Conservation (phyloP, 2,888 invertebrate genomes). For the Cotesia congregata region DNA sequence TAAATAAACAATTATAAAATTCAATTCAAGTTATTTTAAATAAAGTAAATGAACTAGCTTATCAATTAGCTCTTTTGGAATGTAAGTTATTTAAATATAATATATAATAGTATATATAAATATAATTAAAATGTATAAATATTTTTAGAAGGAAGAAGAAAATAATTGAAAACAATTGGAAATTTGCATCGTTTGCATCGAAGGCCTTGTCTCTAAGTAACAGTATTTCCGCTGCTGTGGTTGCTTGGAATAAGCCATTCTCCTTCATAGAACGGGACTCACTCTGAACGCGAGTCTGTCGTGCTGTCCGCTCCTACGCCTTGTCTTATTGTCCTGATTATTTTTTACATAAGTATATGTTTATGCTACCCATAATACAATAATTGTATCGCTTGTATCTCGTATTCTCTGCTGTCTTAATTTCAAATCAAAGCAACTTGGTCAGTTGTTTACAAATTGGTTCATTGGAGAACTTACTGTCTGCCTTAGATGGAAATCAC, state of each 20-base stretch:
- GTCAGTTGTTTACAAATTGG: background rate
- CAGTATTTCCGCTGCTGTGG: constrained; percentile 56
- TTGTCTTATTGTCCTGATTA: constrained; percentile 14
- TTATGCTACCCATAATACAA: constrained; percentile 2
- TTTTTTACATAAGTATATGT: background rate
- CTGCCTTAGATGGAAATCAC: constrained; percentile 7
- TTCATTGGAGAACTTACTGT: background rate
- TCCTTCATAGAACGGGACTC: constrained; percentile 31
- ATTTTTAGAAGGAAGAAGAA: constrained; percentile 12
- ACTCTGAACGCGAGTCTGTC: constrained; percentile 23
- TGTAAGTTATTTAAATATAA: no score
- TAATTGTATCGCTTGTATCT: background rate
- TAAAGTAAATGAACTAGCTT: background rate
- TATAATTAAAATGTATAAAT: no score
- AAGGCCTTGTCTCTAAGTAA: constrained; percentile 57
- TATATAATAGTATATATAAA: no score
- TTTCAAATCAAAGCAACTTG: background rate
- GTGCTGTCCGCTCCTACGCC: constrained; percentile 27
- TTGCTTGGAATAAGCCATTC: constrained; percentile 41
- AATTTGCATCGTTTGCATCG: constrained; percentile 42
- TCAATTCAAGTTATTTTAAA: background rate
- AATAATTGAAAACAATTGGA: constrained; percentile 17
- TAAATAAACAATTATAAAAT: background rate
- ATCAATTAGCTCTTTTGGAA: background rate
- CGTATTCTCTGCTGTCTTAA: background rate